phyloP scores from a whole-genome alignment of 1,140 invertebrate genomes.

The Thalassaphorura encarpata region DNA sequence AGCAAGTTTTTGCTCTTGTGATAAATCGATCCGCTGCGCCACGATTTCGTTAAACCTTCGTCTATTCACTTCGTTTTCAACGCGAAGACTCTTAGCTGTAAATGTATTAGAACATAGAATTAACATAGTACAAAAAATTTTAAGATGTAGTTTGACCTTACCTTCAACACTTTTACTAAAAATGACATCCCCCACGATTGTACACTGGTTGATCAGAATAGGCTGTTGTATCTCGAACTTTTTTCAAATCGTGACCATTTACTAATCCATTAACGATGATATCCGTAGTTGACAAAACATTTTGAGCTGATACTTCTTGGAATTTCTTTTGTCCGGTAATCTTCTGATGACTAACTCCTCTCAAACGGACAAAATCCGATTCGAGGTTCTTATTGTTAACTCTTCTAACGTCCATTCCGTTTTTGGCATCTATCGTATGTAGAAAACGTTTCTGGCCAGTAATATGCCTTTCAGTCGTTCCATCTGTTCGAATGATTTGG shows the following conservation, averaged over 20 bases:
- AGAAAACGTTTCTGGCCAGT: conserved; percentile 7
- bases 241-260: background rate
- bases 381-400: background rate
- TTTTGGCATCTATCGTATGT: background rate
- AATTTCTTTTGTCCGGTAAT: conserved; percentile 2
- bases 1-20: background rate
- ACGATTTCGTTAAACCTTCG: background rate
- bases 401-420: background rate
- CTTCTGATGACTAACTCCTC: background rate
- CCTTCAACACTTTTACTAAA: conserved; percentile 3
- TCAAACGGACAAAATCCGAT: conserved; percentile 2
- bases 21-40: background rate
- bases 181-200: background rate
- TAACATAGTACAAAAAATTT: background rate
- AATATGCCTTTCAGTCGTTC: background rate
- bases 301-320: background rate
- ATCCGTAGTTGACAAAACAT: background rate
- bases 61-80: conserved; percentile 1
- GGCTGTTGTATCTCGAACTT: background rate
- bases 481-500: conserved; percentile 6
- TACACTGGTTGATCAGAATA: conserved; percentile 1
- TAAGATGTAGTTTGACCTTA: background rate
- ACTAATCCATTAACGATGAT: background rate
- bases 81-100: background rate
- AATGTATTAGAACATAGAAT: background rate